These are phyloP conservation scores for Onychostruthus taczanowskii DNA, from an alignment of 2,113 vertebrate species.

Conservation along the genomic window DNA sequence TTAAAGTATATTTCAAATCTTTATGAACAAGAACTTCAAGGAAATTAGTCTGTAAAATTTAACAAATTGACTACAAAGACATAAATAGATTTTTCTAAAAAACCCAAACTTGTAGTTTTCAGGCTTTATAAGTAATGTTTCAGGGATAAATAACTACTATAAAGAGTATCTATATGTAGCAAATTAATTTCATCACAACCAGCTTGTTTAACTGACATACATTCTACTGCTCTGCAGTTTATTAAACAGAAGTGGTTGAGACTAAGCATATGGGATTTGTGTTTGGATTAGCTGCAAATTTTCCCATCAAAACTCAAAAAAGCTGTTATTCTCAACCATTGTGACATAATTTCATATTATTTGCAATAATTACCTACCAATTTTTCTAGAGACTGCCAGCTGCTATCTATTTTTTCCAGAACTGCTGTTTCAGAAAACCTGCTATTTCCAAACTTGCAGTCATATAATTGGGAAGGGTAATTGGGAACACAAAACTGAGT, in stretches of 20 bases:
- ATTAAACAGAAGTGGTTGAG: background rate
- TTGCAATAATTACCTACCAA: background rate
- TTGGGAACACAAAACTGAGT: background rate
- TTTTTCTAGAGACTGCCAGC: background rate
- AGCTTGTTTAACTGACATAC: background rate
- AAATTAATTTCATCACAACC: background rate
- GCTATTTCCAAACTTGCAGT: background rate
- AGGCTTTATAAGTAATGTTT: background rate
- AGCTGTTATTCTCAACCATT: background rate
- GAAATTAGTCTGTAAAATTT: background rate
- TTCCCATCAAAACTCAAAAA: background rate
- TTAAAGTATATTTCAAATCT: background rate
- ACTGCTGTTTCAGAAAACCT: background rate
- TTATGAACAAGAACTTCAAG: background rate
- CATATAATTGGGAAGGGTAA: background rate
- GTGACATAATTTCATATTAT: background rate
- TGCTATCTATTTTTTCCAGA: background rate
- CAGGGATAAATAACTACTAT: background rate
- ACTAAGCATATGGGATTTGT: background rate
- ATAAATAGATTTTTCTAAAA: background rate
- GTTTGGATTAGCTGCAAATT: background rate
- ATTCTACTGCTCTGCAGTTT: background rate
- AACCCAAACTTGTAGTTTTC: background rate
- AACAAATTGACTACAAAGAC: background rate
- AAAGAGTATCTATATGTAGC: background rate